phyloP scores from a whole-genome alignment of 1,140 invertebrate genomes.

The Nixonia krombeini region DNA sequence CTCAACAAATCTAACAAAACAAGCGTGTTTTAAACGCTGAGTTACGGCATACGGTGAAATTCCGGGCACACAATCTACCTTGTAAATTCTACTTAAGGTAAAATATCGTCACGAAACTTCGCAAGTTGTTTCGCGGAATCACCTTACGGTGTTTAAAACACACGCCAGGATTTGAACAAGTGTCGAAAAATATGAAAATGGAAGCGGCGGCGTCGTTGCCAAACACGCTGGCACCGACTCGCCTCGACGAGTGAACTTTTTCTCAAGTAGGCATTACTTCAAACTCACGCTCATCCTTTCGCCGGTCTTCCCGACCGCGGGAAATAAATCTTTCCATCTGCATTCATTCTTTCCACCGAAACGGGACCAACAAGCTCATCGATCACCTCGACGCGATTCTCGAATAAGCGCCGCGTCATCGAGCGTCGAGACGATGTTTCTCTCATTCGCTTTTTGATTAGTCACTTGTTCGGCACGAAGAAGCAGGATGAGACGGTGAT shows the following conservation, averaged over 20 bases:
- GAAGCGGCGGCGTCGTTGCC: slow-evolving; percentile 28
- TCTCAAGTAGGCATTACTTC: slow-evolving; percentile 34
- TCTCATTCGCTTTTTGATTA: slow-evolving; percentile 10
- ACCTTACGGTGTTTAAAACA: slow-evolving; percentile 41
- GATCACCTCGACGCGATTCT: slow-evolving; percentile 1
- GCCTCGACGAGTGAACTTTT: slow-evolving; percentile 30
- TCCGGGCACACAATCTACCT: slow-evolving; percentile 41
- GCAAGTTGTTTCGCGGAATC: slow-evolving; percentile 49
- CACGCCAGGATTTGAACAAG: slow-evolving; percentile 21
- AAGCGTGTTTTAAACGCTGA: slow-evolving; percentile 41
- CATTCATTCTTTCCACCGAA: neutral
- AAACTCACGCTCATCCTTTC: slow-evolving; percentile 27
- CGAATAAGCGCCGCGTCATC: slow-evolving; percentile 3
- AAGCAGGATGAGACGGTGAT: too few relatives aligned
- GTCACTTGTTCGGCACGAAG: too few relatives aligned
- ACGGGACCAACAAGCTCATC: slow-evolving; percentile 1
- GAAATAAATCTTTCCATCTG: neutral
- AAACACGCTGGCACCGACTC: slow-evolving; percentile 32
- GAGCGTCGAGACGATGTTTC: neutral
- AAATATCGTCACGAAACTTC: slow-evolving; percentile 49
- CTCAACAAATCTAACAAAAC: too few relatives aligned
- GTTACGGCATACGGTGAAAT: slow-evolving; percentile 38
- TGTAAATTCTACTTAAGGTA: slow-evolving; percentile 49
- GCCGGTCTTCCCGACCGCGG: neutral
- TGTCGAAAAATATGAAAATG: slow-evolving; percentile 50